These are phyloP conservation scores for Dromaius novaehollandiae DNA, from an alignment of 2,113 vertebrate genomes.

Conservation along the genomic window DNA sequence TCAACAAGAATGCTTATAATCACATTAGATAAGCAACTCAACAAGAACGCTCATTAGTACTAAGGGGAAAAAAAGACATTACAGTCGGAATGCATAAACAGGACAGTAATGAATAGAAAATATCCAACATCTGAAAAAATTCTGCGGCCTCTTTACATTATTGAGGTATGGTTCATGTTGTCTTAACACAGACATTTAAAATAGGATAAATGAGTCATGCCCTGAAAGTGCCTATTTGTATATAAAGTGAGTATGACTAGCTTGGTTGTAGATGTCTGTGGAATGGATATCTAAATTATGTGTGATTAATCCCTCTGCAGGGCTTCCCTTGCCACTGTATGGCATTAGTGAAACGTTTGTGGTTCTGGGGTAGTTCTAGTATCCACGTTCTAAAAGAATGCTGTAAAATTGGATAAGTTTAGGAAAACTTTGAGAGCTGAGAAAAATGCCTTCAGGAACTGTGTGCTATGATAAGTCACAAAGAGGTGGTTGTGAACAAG, in stretches of 20 bases:
- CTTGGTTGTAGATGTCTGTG: background rate
- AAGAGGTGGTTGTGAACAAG: background rate
- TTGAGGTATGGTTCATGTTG: background rate
- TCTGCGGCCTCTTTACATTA: background rate
- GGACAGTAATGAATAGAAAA: background rate
- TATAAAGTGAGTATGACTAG: background rate
- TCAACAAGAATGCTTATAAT: background rate
- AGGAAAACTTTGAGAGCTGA: background rate
- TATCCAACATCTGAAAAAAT: background rate
- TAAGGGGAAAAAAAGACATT: background rate
- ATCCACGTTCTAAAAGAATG: background rate
- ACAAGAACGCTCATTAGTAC: background rate
- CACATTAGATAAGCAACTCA: background rate
- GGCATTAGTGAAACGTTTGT: background rate
- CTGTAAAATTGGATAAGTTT: background rate
- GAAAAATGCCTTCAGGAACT: background rate
- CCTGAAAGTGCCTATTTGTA: background rate
- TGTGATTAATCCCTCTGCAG: background rate
- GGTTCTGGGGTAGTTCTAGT: accelerated
- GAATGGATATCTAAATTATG: background rate
- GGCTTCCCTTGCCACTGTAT: background rate
- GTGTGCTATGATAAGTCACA: background rate
- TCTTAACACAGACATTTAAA: background rate
- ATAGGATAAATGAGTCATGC: background rate
- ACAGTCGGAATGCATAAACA: background rate